These are phyloP conservation scores for Philopedon plagiatum DNA, from an alignment of 2,888 invertebrate species.

Conservation along the genomic window DNA sequence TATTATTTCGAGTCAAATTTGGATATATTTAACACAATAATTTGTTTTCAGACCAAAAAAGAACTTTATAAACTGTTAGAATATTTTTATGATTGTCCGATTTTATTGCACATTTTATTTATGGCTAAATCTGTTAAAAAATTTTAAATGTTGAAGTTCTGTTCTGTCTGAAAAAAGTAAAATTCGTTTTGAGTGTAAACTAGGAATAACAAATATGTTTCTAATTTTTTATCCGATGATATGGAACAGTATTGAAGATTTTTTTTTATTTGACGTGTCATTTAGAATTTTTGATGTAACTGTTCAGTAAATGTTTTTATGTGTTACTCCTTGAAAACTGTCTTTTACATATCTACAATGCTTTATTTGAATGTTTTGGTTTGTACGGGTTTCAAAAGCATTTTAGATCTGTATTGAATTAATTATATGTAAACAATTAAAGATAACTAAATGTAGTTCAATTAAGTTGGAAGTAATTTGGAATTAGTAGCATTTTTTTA, in stretches of 20 bases:
- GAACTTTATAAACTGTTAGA: conserved; percentile 23
- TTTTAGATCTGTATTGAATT: conserved; percentile 5
- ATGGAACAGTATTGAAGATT: background rate
- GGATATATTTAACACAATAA: background rate
- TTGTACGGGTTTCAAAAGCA: background rate
- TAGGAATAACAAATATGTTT: background rate
- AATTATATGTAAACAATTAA: background rate
- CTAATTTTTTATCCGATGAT: background rate
- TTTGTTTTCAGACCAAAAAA: conserved; percentile 27
- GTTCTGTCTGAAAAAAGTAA: background rate
- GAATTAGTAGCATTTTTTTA: too few relatives aligned
- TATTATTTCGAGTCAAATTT: background rate
- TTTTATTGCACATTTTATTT: conserved; percentile 32
- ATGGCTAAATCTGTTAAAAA: conserved; percentile 3
- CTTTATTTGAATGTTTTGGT: background rate
- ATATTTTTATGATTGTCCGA: conserved; percentile 4
- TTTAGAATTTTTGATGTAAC: background rate
- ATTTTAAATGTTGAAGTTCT: background rate
- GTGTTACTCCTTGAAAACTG: background rate
- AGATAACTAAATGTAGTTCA: too few relatives aligned
- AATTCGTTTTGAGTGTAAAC: conserved; percentile 1
- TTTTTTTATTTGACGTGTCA: conserved; percentile 1
- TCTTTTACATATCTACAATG: conserved; percentile 8
- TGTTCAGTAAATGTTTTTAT: background rate
- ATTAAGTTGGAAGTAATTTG: too few relatives aligned